Percentiles rank a stretch among this genome's conserved stretches.
phyloP scores from a whole-genome alignment of 2,113 vertebrate species.

The Pithys albifrons region DNA sequence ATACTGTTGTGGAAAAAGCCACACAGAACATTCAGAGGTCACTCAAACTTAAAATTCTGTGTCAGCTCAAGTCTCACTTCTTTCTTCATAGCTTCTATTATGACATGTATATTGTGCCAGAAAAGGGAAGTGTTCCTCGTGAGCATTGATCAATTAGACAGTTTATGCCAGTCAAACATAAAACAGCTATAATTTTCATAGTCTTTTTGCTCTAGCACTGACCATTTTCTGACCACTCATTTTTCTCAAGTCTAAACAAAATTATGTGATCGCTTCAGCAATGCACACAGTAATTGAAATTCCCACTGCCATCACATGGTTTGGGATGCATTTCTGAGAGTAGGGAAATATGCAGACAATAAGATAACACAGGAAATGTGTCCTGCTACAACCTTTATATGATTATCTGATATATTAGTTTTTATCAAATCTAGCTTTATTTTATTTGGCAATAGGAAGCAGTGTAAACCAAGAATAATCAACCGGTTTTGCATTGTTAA shows the following conservation, averaged over 20 bases:
- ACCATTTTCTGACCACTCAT: not conserved
- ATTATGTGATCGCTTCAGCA: not conserved
- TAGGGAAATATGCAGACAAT: not conserved
- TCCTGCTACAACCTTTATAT: not conserved
- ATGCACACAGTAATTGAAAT: not conserved
- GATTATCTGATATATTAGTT: not conserved
- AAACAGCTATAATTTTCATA: not conserved
- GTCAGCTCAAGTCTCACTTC: not conserved
- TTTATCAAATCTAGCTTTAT: not conserved
- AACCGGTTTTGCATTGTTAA: not conserved
- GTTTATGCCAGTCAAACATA: not conserved
- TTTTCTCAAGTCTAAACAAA: not conserved
- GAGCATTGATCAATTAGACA: not conserved
- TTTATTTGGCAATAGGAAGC: not conserved
- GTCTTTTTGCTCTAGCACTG: not conserved
- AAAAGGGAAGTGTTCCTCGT: not conserved
- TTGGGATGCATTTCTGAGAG: not conserved
- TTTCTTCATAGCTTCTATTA: not conserved
- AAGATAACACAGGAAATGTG: not conserved
- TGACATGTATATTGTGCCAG: not conserved
- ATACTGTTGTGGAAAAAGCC: not conserved
- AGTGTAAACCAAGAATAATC: not conserved
- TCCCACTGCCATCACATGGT: not conserved
- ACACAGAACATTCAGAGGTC: not conserved
- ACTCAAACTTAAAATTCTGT: not conserved